A percentile compares a stretch with the other conserved stretches of the same genome.
Conservation (phyloP, 2,888 invertebrate genomes). For the Tenodera sinensis region DNA sequence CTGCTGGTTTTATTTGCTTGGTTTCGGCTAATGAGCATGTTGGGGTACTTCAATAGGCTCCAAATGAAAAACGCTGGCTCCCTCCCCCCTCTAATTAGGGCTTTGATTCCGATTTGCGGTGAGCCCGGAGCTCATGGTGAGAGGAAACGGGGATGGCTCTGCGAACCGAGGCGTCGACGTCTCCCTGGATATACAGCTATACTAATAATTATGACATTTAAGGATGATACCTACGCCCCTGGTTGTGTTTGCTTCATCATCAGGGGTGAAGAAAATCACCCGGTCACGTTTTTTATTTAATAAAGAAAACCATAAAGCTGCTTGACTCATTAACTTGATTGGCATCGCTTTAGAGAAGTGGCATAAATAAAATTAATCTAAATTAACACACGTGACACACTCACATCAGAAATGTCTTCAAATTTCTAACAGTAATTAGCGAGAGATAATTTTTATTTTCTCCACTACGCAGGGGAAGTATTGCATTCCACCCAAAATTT, state of each 20-base stretch:
- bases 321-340: too few species aligned
- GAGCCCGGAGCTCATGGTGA: not conserved
- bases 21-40: conserved; percentile 27
- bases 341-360: too few species aligned
- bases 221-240: not conserved
- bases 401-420: too few species aligned
- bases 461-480: too few species aligned
- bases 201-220: conserved; percentile 25
- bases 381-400: too few species aligned
- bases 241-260: not conserved
- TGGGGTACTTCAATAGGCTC: conserved; percentile 26
- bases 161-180: not conserved
- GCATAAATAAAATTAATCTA: too few species aligned
- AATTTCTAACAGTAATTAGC: too few species aligned
- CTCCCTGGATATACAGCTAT: not conserved
- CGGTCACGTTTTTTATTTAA: not conserved
- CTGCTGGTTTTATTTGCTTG: conserved; percentile 21
- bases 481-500: too few species aligned
- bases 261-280: not conserved
- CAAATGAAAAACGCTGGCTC: conserved; percentile 30
- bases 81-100: conserved; percentile 28
- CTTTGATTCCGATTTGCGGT: conserved; percentile 31
- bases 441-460: too few species aligned
- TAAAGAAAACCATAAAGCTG: not conserved
- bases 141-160: not conserved